Base-by-base conservation (phyloP, 1,140 invertebrate genomes). In the Whitmania pigra region DNA sequence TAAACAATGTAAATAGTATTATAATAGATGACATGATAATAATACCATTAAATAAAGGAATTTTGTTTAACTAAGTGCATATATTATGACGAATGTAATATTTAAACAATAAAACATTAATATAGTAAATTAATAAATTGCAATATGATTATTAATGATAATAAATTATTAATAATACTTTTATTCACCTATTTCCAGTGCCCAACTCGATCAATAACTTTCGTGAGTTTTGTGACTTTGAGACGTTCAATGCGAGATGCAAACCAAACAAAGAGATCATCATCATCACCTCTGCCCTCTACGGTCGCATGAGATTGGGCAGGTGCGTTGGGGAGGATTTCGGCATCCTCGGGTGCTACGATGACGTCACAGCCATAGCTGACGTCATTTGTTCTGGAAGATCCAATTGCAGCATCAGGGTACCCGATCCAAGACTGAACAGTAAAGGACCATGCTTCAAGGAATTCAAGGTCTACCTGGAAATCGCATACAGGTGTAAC, bases 171-270 rank as follows among this genome's bases (percentile, higher is more conserved):
- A 49, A 7, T 49, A 49, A 7, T 49, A 49, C 2, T 11, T 3
- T 49, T 1, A 49, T 49, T 49, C 5, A 49, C 15, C 15, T 17
- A 15, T 49, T 11, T 49, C 43, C 43, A 49, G 43, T 11, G 1
- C 43, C 43, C 43, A 49, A 17, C 43, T 49, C 43, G 15, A 17
- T 49, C 11, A 13, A 49, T 13, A 49, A 49, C 43, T 49, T 49
- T 49, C 43, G 43, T 20, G 72, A 69, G 1, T 72, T 69, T 53
- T 72, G 72, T n/a, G 72, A 72, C 27, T 25, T 25, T 22, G 72
- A 72, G 53, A 53, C 53, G 36, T 72, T 72, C 66, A 18, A 31
- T 7, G 63, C 72, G 2, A 18, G n/a, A 20, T 72, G 72, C 29
- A 25, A 40, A 4, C 60, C 36, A 9, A 60, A 67, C 57, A 49